Conservation (phyloP, 1,140 invertebrate genomes). For the Solenopsis fugax region DNA sequence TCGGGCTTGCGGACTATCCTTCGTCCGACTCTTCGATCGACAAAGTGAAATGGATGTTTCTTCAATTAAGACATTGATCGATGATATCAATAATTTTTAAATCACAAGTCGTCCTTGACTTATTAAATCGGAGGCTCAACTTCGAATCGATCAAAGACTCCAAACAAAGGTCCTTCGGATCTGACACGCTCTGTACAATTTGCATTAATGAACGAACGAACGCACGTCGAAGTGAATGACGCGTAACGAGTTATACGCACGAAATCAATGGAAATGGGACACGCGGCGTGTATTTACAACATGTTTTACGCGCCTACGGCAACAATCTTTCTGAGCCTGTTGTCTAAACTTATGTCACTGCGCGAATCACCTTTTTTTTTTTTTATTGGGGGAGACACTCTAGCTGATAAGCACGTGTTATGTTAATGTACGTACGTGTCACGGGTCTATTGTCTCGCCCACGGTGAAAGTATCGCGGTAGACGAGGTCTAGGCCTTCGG, state of each 20-base stretch:
- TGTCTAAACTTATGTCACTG: constrained; percentile 1
- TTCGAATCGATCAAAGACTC: not conserved
- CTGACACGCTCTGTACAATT: not conserved
- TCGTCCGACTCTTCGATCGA: not conserved
- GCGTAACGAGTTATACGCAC: not conserved
- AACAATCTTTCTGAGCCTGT: not conserved
- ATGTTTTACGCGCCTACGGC: not conserved
- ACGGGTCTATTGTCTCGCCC: not conserved
- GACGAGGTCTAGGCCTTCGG: no score
- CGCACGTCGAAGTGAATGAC: constrained; percentile 10
- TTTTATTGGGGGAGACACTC: not conserved
- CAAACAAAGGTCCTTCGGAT: not conserved
- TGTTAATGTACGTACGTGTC: not conserved
- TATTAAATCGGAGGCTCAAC: not conserved
- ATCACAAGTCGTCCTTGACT: not conserved
- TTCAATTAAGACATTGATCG: not conserved
- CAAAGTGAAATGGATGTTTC: not conserved
- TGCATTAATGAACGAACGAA: not conserved
- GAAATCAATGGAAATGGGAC: constrained; percentile 30
- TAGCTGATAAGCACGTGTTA: not conserved
- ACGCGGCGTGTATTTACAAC: not conserved
- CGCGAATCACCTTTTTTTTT: not conserved
- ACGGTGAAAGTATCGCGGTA: constrained; percentile 1
- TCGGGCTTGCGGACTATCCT: not conserved
- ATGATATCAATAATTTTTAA: not conserved